phyloP scores from a whole-genome alignment of 2,113 vertebrate genomes.

The Carassius gibelio region DNA sequence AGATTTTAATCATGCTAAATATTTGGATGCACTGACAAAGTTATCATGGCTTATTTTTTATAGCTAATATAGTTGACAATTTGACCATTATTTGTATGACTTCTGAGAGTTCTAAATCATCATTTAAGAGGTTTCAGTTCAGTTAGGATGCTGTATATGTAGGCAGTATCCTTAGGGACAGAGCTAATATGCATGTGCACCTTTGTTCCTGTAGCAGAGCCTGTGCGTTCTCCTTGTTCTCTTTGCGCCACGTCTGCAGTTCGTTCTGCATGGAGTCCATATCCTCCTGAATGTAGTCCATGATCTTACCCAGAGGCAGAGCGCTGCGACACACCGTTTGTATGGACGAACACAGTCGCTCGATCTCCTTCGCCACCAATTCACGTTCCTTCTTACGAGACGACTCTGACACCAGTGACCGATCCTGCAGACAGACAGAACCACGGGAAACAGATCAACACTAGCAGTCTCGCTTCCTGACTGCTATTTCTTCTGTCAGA shows the following conservation, averaged over 20 bases:
- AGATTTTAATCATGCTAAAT: too few species aligned
- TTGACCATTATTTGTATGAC: too few species aligned
- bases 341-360: slow-evolving; percentile 82
- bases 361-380: slow-evolving; percentile 84
- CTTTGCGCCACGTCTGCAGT: slow-evolving; percentile 79
- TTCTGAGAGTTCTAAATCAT: too few species aligned
- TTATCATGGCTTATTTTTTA: too few species aligned
- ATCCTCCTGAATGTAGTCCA: slow-evolving; percentile 97
- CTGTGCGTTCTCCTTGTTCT: slow-evolving; percentile 81
- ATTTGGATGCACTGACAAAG: too few species aligned
- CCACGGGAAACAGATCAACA: background rate
- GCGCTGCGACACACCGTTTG: slow-evolving; percentile 88
- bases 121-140: too few species aligned
- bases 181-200: slow-evolving; percentile 62
- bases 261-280: slow-evolving; percentile 92
- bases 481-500: background rate
- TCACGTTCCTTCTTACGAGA: slow-evolving; percentile 87
- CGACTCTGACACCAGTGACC: slow-evolving; percentile 74
- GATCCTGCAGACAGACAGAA: slow-evolving; percentile 65
- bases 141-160: too few species aligned
- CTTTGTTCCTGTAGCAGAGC: slow-evolving; percentile 84
- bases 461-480: background rate
- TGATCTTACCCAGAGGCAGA: slow-evolving; percentile 85
- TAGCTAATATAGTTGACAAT: too few species aligned
- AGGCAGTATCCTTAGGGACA: background rate